These are phyloP conservation scores for Craniophora ligustri DNA, from an alignment of 2,888 invertebrate species.

Conservation along the genomic window DNA sequence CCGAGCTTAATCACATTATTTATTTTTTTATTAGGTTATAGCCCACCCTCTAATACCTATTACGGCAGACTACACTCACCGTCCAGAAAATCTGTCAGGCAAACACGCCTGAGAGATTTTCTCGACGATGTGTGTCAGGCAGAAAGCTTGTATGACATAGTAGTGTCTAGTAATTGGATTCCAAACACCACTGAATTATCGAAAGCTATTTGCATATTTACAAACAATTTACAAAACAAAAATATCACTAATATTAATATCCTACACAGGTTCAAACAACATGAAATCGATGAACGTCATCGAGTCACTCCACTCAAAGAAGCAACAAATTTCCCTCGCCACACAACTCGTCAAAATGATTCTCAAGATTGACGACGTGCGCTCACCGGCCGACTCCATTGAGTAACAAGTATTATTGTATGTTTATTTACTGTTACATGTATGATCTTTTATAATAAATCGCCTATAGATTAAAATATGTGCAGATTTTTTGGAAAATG, in stretches of 20 bases:
- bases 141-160: no score
- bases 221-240: background rate
- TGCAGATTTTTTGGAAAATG: background rate
- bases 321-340: slow-evolving; percentile 98
- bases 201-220: no score
- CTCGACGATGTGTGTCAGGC: no score
- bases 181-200: no score
- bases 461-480: slow-evolving; percentile 21
- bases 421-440: slow-evolving; percentile 27
- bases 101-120: no score
- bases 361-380: slow-evolving; percentile 99
- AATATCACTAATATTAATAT: background rate
- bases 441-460: slow-evolving; percentile 43
- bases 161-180: no score
- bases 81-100: no score
- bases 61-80: no score
- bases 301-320: slow-evolving; percentile 98
- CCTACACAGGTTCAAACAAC: slow-evolving; percentile 88
- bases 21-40: no score
- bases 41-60: no score
- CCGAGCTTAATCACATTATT: no score
- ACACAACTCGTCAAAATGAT: slow-evolving; percentile 99
- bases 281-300: slow-evolving; percentile 98
- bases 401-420: slow-evolving; percentile 61
- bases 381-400: slow-evolving; percentile 87